These are phyloP conservation scores for Pampusana beccarii DNA, from an alignment of 2,113 vertebrate genomes.

Conservation along the genomic window DNA sequence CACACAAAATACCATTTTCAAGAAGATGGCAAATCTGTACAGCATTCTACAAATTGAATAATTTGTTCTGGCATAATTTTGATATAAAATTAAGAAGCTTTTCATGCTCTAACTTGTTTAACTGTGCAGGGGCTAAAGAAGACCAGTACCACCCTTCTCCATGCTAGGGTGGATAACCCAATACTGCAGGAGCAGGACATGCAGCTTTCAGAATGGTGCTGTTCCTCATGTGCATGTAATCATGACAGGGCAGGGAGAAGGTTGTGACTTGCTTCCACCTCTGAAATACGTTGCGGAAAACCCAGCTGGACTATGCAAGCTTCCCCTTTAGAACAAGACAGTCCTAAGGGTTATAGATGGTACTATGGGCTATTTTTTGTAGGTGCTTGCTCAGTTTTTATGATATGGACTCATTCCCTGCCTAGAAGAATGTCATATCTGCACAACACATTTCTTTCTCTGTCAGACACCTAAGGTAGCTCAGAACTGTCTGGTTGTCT, in stretches of 20 bases:
- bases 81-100: background rate
- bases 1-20: background rate
- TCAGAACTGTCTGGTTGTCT: background rate
- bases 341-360: background rate
- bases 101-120: background rate
- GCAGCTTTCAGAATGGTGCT: background rate
- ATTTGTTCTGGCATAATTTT: background rate
- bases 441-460: background rate
- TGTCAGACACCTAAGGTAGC: background rate
- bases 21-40: background rate
- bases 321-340: background rate
- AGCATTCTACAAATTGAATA: background rate
- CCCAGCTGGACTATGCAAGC: background rate
- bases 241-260: background rate
- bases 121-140: background rate
- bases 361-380: background rate
- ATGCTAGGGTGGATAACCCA: background rate
- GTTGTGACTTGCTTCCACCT: background rate
- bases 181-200: background rate
- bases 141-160: background rate
- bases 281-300: background rate
- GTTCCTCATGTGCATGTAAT: background rate
- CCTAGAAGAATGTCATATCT: background rate
- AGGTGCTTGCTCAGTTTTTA: background rate
- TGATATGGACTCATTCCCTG: background rate